Conservation (phyloP, 2,113 vertebrate species). For the Campylomormyrus numenius region DNA sequence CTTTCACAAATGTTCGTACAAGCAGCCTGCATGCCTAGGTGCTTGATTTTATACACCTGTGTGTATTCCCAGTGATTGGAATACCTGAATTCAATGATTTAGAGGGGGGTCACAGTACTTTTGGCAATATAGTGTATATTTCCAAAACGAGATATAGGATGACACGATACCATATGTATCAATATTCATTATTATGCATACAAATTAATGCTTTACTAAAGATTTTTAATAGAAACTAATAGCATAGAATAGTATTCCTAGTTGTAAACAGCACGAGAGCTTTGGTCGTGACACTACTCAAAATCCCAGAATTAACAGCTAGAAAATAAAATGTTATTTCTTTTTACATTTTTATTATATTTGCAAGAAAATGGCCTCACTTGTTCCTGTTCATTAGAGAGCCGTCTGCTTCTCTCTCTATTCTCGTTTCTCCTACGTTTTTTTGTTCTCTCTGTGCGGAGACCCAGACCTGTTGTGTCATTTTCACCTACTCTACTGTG, state of each 20-base stretch:
- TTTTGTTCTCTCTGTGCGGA: not conserved
- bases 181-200: not conserved
- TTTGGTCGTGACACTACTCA: not conserved
- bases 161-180: not conserved
- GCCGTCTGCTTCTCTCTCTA: not conserved
- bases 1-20: too few relatives aligned
- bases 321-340: not conserved
- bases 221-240: not conserved
- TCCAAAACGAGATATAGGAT: not conserved
- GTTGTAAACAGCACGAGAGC: not conserved
- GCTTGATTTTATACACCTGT: too few relatives aligned
- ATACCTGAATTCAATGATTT: too few relatives aligned
- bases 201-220: not conserved
- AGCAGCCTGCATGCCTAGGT: too few relatives aligned
- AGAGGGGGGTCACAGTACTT: too few relatives aligned
- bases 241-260: not conserved
- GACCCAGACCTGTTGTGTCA: not conserved
- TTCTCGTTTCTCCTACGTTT: not conserved
- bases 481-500: not conserved
- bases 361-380: not conserved
- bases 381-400: not conserved
- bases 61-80: too few relatives aligned
- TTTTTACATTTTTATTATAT: not conserved
- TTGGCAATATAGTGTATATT: not conserved
- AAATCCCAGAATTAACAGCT: not conserved